Percentiles rank a stretch among this genome's conserved stretches.
These are phyloP conservation scores for Corythaixoides concolor DNA, from an alignment of 2,113 vertebrate genomes.

Conservation along the genomic window DNA sequence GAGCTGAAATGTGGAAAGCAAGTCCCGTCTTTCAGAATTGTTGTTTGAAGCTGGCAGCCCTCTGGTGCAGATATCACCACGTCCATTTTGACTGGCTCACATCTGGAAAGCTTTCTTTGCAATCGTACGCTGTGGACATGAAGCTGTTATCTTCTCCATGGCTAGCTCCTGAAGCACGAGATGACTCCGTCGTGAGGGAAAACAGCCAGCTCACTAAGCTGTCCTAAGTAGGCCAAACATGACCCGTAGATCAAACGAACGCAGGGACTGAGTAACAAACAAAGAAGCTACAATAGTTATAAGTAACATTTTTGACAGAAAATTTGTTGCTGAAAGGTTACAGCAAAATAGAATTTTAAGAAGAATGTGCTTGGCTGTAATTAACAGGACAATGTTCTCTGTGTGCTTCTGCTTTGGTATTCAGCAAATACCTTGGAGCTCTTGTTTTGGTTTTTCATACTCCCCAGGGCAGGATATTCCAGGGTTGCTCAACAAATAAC, in stretches of 20 bases:
- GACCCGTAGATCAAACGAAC: neutral
- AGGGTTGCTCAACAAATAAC: conserved; percentile 55
- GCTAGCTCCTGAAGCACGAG: conserved; percentile 10
- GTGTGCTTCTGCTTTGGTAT: conserved; percentile 47
- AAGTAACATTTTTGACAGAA: neutral
- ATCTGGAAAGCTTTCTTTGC: conserved; percentile 1
- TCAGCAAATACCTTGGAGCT: conserved; percentile 49
- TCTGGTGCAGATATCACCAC: neutral
- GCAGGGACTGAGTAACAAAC: neutral
- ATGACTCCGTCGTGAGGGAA: neutral
- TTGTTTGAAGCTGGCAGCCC: neutral
- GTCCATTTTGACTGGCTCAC: neutral
- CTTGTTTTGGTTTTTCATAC: conserved; percentile 44
- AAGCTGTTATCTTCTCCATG: neutral
- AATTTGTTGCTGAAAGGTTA: neutral
- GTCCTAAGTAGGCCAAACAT: neutral
- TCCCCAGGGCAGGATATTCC: conserved; percentile 55
- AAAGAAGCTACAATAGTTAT: neutral
- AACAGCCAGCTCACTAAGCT: neutral
- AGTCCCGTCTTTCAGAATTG: neutral
- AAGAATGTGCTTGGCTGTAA: neutral
- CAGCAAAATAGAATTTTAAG: neutral
- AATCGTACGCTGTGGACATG: neutral
- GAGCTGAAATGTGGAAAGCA: neutral
- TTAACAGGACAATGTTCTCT: conserved; percentile 1